These are phyloP conservation scores for Tribolium freemani DNA, from an alignment of 2,888 invertebrate species.

Conservation along the genomic window DNA sequence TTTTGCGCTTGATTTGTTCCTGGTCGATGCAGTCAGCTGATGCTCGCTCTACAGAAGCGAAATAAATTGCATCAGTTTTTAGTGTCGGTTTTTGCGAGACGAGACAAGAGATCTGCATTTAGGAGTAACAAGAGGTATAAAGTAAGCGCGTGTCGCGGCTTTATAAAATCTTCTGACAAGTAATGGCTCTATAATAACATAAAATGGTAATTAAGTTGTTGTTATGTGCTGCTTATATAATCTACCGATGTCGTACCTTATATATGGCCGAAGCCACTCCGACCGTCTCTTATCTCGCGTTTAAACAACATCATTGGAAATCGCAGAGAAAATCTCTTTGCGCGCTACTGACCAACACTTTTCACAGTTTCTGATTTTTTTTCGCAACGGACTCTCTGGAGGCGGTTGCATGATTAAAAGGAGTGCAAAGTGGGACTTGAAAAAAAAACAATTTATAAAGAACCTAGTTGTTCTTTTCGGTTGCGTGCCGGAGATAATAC, in stretches of 20 bases:
- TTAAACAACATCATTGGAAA: neutral
- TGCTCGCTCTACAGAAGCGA: neutral
- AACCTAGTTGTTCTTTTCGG: slow-evolving; percentile 51
- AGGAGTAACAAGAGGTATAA: slow-evolving; percentile 47
- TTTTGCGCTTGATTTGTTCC: neutral
- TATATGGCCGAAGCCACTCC: slow-evolving; percentile 23
- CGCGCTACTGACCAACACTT: neutral
- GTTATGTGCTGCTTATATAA: slow-evolving; percentile 45
- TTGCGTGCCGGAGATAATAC: slow-evolving; percentile 61
- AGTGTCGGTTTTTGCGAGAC: slow-evolving; percentile 25
- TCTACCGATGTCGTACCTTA: slow-evolving; percentile 35
- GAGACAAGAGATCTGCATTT: slow-evolving; percentile 35
- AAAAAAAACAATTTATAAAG: slow-evolving; percentile 7
- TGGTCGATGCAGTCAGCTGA: neutral
- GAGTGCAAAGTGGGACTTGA: slow-evolving; percentile 20
- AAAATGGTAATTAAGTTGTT: slow-evolving; percentile 56
- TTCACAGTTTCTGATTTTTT: neutral
- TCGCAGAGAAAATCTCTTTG: neutral
- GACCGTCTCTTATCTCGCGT: slow-evolving; percentile 5
- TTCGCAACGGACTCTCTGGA: slow-evolving; percentile 13
- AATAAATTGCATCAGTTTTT: slow-evolving; percentile 25
- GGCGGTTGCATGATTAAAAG: slow-evolving; percentile 28
- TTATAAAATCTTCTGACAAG: slow-evolving; percentile 55
- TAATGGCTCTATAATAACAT: slow-evolving; percentile 57
- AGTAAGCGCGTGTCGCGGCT: slow-evolving; percentile 50